Evolutionary conservation across 2,888 invertebrate species (phyloP).

Genomic region (Crossocerus cetratus): DNA sequence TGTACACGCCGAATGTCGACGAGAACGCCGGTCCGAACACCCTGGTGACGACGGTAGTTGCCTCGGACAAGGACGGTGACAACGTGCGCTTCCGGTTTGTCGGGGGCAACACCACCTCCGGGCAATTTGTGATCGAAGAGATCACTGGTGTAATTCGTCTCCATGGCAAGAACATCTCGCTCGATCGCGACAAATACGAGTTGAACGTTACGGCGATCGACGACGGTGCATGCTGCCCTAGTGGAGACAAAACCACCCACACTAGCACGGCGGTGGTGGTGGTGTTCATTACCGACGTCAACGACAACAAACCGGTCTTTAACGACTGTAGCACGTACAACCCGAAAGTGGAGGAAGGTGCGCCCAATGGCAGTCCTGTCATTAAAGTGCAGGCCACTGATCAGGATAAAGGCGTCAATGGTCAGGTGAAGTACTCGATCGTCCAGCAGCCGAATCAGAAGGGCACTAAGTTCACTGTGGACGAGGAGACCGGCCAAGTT

Average conservation of each 20-base stretch:
- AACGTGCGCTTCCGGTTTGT: constrained; percentile 95
- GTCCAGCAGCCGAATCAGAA: constrained; percentile 97
- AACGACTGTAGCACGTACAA: constrained; percentile 95
- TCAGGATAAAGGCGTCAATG: constrained; percentile 96
- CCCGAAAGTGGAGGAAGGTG: constrained; percentile 96
- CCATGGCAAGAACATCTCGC: constrained; percentile 89
- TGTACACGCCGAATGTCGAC: constrained; percentile 96
- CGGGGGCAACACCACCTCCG: constrained; percentile 92
- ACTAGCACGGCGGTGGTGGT: constrained; percentile 97
- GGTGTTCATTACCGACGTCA: constrained; percentile 97
- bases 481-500: constrained; percentile 96
- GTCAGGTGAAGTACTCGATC: constrained; percentile 97
- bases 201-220: constrained; percentile 98
- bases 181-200: constrained; percentile 96
- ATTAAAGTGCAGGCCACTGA: constrained; percentile 96
- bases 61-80: constrained; percentile 98
- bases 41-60: constrained; percentile 96
- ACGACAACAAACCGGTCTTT: constrained; percentile 97
- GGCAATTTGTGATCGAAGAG: constrained; percentile 96
- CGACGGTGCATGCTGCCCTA: constrained; percentile 97
- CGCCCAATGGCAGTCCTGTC: constrained; percentile 94
- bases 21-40: constrained; percentile 97
- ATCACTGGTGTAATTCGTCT: constrained; percentile 95
- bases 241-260: constrained; percentile 91
- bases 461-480: constrained; percentile 96